Percentiles rank a stretch among this genome's conserved stretches.
phyloP scores from a whole-genome alignment of 2,797 vertebrate species.

The Brachymystax lenok region DNA sequence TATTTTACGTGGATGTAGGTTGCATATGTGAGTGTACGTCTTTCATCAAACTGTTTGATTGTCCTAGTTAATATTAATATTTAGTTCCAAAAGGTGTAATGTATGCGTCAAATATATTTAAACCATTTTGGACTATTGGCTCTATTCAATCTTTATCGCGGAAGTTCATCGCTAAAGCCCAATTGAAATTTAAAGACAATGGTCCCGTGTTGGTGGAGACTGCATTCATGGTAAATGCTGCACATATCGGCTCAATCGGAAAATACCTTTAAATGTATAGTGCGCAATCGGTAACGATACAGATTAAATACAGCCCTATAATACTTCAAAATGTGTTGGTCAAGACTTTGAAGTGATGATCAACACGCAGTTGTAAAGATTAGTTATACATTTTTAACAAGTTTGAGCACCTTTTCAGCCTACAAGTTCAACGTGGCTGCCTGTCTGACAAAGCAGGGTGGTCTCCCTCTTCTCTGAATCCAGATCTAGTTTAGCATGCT shows the following conservation, averaged over 20 bases:
- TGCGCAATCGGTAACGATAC: too few relatives aligned
- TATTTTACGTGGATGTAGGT: slow-evolving; percentile 40
- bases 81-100: neutral
- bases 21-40: slow-evolving; percentile 49
- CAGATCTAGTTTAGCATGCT: slow-evolving; percentile 9
- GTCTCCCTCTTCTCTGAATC: neutral
- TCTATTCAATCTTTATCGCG: too few relatives aligned
- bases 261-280: too few relatives aligned
- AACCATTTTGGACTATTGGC: neutral
- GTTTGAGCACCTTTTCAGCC: neutral
- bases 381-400: neutral
- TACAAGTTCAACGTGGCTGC: neutral
- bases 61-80: slow-evolving; percentile 46
- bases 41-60: slow-evolving; percentile 43
- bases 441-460: neutral
- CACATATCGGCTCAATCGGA: too few relatives aligned
- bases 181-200: too few relatives aligned
- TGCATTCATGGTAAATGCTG: too few relatives aligned
- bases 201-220: too few relatives aligned
- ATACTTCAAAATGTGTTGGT: neutral
- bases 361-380: neutral
- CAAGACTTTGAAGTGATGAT: neutral
- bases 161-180: too few relatives aligned
- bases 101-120: neutral
- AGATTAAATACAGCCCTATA: too few relatives aligned